Conservation (phyloP, 1,140 invertebrate species). For the Drosophila kanapiae region DNA sequence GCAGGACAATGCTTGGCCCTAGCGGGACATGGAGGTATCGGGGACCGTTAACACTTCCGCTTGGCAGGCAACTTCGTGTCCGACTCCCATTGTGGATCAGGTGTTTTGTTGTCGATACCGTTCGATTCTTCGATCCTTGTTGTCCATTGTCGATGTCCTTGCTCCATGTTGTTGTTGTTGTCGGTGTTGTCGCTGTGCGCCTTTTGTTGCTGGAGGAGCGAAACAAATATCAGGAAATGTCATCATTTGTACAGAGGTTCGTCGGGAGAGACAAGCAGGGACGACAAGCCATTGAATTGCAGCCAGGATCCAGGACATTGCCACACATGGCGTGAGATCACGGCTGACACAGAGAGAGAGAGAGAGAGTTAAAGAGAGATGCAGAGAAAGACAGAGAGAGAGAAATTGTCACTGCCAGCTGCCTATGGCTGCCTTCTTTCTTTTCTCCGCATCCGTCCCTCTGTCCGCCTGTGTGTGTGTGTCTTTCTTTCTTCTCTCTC, state of each 20-base stretch:
- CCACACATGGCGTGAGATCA: constrained; percentile 67
- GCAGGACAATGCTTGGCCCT: neutral
- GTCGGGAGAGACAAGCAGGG: constrained; percentile 6
- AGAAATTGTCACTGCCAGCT: constrained; percentile 58
- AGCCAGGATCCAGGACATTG: constrained; percentile 48
- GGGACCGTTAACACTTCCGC: constrained; percentile 75
- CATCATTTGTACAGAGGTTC: constrained; percentile 69
- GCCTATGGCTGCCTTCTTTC: constrained; percentile 35
- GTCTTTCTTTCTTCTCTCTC: constrained; percentile 23
- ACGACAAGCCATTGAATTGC: constrained; percentile 43
- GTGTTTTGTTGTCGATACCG: constrained; percentile 42
- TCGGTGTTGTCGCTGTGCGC: constrained; percentile 18
- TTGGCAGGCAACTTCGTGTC: constrained; percentile 21
- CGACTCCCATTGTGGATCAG: constrained; percentile 51
- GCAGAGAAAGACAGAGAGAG: constrained; percentile 17
- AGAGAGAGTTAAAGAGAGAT: neutral
- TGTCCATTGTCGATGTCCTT: constrained; percentile 16
- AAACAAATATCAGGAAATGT: constrained; percentile 82
- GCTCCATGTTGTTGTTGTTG: constrained; percentile 17
- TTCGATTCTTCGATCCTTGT: constrained; percentile 3
- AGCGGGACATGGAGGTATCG: constrained; percentile 5
- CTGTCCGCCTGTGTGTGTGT: neutral
- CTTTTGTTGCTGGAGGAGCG: constrained; percentile 57
- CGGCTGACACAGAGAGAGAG: neutral
- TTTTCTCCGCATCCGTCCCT: constrained; percentile 4